A percentile compares a stretch with the other conserved stretches of the same genome.
These are phyloP conservation scores for Erythrolamprus reginae DNA, from an alignment of 2,113 vertebrate species.

Conservation along the genomic window DNA sequence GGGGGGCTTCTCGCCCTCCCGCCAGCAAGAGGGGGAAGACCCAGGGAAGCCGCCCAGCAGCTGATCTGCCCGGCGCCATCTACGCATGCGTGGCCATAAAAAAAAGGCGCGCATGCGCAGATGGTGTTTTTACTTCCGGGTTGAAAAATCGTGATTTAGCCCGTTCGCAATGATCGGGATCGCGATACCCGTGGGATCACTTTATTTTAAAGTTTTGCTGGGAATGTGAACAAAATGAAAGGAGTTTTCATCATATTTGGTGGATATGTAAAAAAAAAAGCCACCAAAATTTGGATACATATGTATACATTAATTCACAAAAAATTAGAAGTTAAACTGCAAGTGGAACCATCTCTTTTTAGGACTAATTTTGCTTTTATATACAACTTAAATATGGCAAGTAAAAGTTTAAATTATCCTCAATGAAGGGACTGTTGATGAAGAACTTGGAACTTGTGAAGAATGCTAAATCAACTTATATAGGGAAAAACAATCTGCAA, in stretches of 20 bases:
- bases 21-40: too few species aligned
- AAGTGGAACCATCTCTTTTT: not conserved
- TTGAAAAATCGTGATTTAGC: too few species aligned
- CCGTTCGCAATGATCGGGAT: too few species aligned
- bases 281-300: not conserved
- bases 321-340: not conserved
- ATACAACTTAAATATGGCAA: not conserved
- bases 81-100: too few species aligned
- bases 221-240: not conserved
- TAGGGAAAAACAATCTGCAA: not conserved
- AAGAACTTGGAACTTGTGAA: not conserved
- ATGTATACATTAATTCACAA: not conserved
- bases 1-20: too few species aligned
- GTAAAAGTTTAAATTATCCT: not conserved
- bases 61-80: too few species aligned
- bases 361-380: not conserved
- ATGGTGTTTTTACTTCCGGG: too few species aligned
- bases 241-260: not conserved
- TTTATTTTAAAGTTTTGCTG: not conserved
- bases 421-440: not conserved
- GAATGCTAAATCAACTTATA: not conserved
- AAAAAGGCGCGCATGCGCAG: too few species aligned
- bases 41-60: too few species aligned
- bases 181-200: too few species aligned
- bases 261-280: not conserved